Conservation (phyloP, 2,888 invertebrate genomes). For the Leucoptera coffeella region DNA sequence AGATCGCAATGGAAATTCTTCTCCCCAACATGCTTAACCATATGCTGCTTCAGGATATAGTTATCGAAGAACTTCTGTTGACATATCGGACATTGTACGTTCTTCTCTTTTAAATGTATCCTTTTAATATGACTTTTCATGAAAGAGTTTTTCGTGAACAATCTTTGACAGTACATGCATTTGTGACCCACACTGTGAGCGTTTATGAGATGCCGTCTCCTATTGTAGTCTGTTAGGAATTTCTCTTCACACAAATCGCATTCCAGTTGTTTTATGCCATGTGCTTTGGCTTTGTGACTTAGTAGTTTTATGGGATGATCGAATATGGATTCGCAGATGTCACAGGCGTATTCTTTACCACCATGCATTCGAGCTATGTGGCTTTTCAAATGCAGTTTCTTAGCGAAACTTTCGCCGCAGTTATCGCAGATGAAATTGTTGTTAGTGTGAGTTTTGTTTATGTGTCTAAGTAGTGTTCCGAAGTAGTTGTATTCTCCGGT, state of each 20-base stretch:
- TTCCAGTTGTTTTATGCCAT: constrained; percentile 12
- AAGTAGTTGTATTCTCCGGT: constrained; percentile 8
- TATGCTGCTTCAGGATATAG: constrained; percentile 18
- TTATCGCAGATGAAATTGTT: constrained; percentile 13
- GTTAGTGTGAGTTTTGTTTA: constrained; percentile 11
- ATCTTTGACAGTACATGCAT: constrained; percentile 15
- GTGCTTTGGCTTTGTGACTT: constrained; percentile 12
- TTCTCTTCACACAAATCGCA: constrained; percentile 13
- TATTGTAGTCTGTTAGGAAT: constrained; percentile 13
- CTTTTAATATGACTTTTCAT: constrained; percentile 16
- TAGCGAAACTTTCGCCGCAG: constrained; percentile 12
- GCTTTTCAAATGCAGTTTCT: constrained; percentile 10
- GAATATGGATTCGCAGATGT: constrained; percentile 13
- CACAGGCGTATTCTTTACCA: constrained; percentile 10
- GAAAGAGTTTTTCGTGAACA: constrained; percentile 15
- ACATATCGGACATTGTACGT: constrained; percentile 17
- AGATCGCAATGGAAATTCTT: constrained; percentile 42
- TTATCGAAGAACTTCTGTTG: constrained; percentile 17
- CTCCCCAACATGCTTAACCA: constrained; percentile 35
- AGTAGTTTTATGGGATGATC: constrained; percentile 10
- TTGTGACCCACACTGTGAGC: constrained; percentile 13
- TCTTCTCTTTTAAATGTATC: constrained; percentile 17
- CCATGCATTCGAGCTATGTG: constrained; percentile 12
- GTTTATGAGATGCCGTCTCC: constrained; percentile 13
- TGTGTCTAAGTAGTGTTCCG: constrained; percentile 12